These are phyloP conservation scores for Myrmecophaga tridactyla DNA, from an alignment of 2,113 vertebrate genomes.

Conservation along the genomic window DNA sequence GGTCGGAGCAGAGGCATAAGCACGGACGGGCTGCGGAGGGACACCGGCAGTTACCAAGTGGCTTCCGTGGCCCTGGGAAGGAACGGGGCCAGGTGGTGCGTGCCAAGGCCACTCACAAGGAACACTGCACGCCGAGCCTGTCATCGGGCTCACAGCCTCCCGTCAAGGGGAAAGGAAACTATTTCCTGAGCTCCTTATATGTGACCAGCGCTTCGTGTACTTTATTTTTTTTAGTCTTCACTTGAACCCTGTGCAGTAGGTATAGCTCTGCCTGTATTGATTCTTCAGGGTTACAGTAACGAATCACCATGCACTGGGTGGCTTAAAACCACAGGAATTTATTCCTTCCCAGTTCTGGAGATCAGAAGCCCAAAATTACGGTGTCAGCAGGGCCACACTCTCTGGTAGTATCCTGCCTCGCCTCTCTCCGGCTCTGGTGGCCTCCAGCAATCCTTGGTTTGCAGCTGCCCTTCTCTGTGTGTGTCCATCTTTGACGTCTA, in stretches of 20 bases:
- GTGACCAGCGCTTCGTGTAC: accelerated
- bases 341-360: background rate
- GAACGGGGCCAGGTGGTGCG: background rate
- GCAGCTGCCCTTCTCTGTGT: background rate
- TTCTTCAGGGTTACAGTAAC: background rate
- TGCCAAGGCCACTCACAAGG: background rate
- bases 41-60: background rate
- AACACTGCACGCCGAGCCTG: background rate
- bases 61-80: background rate
- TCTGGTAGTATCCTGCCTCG: background rate
- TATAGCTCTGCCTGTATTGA: background rate
- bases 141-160: no score
- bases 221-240: background rate
- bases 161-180: background rate
- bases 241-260: no score
- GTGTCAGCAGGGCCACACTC: background rate
- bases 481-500: no score
- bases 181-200: background rate
- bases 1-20: background rate
- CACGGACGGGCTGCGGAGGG: background rate
- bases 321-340: background rate
- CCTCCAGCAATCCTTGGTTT: background rate
- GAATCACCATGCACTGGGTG: background rate
- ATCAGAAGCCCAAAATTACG: background rate
- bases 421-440: background rate